Base-by-base conservation (phyloP, 2,888 invertebrate species). In the Pinctada fucata region DNA sequence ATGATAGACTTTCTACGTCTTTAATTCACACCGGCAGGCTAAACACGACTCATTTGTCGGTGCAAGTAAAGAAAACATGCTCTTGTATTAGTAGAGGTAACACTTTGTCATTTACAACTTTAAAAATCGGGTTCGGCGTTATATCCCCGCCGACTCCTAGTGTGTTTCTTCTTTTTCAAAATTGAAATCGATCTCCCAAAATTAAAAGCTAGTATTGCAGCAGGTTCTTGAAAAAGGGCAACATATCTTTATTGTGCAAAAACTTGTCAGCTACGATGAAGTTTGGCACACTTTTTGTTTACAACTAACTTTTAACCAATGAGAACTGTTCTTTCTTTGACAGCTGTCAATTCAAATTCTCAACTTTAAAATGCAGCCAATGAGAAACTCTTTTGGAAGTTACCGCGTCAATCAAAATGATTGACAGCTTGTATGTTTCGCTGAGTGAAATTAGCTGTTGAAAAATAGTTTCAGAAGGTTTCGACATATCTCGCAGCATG, bases 351-450 rank as follows among this genome's bases (percentile, higher is more conserved):
- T 74, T 66, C 49, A 6, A 65, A 31, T 49, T 16, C 16, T 48
- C 31, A 49, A 66, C 47, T 8, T 31, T 49, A 3, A 8, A 13
- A 52, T 16, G 16, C 69, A 16, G 16, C 75, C 75, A 75, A 75
- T 75, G 63, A 75, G 45, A 68, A 13, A 6, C 8, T 58, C 49
- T 58, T 16, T 10, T 31, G 69, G 3, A 48, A 63, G 52, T 52
- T 63, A 1, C 31, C 49, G 48, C 69, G 75, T 69, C 75, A 51
- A 58, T 75, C 75, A 75, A n/a, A 16, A 47, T 75, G 75, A 75
- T 68, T 68, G 75, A 51, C 75, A 75, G 45, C 75, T 58, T 31
- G 68, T 69, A 48, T 31, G 13, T 52, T 48, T 75, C 16, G 48
- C 16, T 4, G 31, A 58, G 74, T 63, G 47, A 69, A 75, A 75